Evolutionary conservation across 2,113 vertebrate genomes (phyloP).

Genomic region (Laterallus jamaicensis): DNA sequence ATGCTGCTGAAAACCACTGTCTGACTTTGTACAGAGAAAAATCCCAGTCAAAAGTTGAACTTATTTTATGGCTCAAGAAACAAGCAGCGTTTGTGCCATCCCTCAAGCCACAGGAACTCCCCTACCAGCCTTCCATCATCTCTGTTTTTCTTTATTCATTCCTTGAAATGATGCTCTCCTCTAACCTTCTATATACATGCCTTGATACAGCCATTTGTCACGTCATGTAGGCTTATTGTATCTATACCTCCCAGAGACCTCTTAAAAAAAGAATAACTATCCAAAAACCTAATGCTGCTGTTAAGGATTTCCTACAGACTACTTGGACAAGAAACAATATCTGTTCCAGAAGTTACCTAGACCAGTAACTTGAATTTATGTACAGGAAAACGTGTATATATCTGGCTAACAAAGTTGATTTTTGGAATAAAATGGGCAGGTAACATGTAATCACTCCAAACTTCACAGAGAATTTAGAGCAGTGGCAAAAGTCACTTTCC

Average conservation of each 20-base stretch:
- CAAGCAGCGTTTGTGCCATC: not conserved
- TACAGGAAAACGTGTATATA: not conserved
- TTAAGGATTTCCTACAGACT: not conserved
- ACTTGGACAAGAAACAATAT: not conserved
- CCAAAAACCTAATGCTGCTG: not conserved
- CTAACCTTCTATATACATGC: not conserved
- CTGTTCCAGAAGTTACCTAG: not conserved
- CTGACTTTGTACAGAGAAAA: not conserved
- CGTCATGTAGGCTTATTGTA: not conserved
- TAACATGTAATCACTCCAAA: not conserved
- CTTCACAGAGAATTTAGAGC: not conserved
- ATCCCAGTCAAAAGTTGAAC: not conserved
- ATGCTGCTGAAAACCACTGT: not conserved
- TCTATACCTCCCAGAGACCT: not conserved
- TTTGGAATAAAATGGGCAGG: not conserved
- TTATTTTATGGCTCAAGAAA: not conserved
- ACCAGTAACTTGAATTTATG: not conserved
- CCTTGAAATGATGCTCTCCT: not conserved
- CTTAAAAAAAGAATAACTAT: not conserved
- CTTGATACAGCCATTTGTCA: not conserved
- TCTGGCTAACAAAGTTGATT: not conserved
- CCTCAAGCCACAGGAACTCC: not conserved
- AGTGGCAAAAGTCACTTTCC: not conserved
- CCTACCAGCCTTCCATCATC: not conserved
- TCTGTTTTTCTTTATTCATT: not conserved